Conservation (phyloP, 2,797 vertebrate species). For the Sparidentex hasta region DNA sequence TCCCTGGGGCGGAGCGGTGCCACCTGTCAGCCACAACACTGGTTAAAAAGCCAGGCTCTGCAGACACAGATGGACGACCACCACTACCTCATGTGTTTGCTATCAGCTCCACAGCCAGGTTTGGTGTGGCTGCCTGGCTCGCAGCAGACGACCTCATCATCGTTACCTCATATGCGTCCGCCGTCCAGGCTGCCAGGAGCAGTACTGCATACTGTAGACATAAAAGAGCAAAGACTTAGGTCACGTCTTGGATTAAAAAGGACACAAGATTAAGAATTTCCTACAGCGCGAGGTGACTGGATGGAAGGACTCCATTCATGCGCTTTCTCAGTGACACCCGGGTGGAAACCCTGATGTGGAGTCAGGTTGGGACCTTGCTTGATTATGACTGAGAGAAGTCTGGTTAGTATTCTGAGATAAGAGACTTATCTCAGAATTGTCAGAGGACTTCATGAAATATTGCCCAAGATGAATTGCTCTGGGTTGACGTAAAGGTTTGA, state of each 20-base stretch:
- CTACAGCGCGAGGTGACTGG: slow-evolving; percentile 32
- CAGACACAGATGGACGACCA: slow-evolving; percentile 67
- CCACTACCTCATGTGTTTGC: slow-evolving; percentile 69
- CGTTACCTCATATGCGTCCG: slow-evolving; percentile 69
- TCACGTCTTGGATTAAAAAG: slow-evolving; percentile 52
- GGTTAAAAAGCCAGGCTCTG: slow-evolving; percentile 63
- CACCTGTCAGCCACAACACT: slow-evolving; percentile 73
- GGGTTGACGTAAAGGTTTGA: background rate
- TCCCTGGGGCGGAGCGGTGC: slow-evolving; percentile 57
- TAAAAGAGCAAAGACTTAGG: slow-evolving; percentile 56
- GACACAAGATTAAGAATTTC: slow-evolving; percentile 45
- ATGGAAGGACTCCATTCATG: slow-evolving; percentile 43
- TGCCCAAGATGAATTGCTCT: background rate
- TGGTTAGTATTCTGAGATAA: background rate
- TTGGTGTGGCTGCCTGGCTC: slow-evolving; percentile 58
- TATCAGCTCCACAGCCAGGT: slow-evolving; percentile 60
- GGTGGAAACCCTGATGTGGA: background rate
- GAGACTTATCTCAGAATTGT: background rate
- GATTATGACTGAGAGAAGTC: slow-evolving; percentile 2
- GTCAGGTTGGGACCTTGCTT: background rate
- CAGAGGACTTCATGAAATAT: background rate
- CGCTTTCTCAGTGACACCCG: slow-evolving; percentile 9
- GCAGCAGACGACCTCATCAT: slow-evolving; percentile 40
- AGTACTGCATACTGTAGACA: slow-evolving; percentile 34
- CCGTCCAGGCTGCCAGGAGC: slow-evolving; percentile 33